Base-by-base conservation (phyloP, 1,140 invertebrate genomes). In the Thaumetopoea pityocampa region DNA sequence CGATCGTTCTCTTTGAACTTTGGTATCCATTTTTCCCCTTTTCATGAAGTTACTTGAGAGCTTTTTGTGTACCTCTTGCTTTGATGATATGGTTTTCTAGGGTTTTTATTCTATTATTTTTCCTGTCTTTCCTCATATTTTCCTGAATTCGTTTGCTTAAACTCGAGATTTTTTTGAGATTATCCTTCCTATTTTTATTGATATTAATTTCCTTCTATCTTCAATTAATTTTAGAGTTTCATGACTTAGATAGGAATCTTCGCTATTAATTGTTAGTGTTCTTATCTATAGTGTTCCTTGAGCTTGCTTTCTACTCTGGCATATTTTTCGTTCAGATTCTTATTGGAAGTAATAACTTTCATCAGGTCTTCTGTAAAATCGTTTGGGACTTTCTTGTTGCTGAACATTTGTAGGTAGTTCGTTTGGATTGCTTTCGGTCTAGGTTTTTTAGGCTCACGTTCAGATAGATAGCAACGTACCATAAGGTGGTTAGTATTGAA, bases 401-500 rank as follows among this genome's bases (percentile, higher is more conserved):
- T 33, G 9, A 0, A 16, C 30, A 8, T 15, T 42, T 42, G 20
- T 17, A 24, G 15, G 7, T 34, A 10, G 12, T 29, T 17, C 5
- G 11, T 48, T 33, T 51, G 23, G 5, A 19, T 47, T 48, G 15
- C 15, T 51, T 45, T 54, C 1, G 51, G 43, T 30, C 50, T 54
- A 12, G 52, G 28, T n/a, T 34, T 58, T 37, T 57, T 57, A 36
- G 19, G 2, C 4, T 14, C 5, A 2, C 9, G 30, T 43, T 27
- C 29, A 11, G 18, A 36, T n/a, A 51, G 33, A 23, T 47, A 51
- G 14, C 54, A 42, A 11, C 53, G 47, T 47, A 63, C 51, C 60
- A 60, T 64, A n/a, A n/a, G n/a, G n/a, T 66, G 58, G 37, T 67
- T 52, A 7, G 54, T 64, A 20, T 64, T 67, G 10, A 67, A 61